Evolutionary conservation across 1,140 invertebrate species (phyloP).

Genomic region (Zaprionus nigranus): DNA sequence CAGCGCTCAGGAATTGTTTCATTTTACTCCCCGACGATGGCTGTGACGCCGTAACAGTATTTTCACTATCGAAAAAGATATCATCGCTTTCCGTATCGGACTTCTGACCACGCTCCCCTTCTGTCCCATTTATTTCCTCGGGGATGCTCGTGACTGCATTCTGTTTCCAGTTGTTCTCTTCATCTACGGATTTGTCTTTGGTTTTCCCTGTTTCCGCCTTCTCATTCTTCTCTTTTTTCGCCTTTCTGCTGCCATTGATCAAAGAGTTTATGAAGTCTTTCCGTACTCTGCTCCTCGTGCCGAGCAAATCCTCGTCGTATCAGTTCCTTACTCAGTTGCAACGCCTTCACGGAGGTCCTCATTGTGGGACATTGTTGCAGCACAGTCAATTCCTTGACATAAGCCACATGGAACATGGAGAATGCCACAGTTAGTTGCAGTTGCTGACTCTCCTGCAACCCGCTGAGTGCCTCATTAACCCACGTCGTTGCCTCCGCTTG

Average conservation of each 20-base stretch:
- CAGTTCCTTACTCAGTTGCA: conserved; percentile 39
- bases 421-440: conserved; percentile 49
- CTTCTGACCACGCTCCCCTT: too few relatives aligned
- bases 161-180: neutral
- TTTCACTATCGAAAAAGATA: neutral
- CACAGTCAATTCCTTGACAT: conserved; percentile 42
- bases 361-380: conserved; percentile 50
- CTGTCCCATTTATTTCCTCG: neutral
- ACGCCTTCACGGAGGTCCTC: conserved; percentile 31
- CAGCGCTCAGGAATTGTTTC: neutral
- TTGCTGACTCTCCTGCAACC: conserved; percentile 15
- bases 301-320: conserved; percentile 12
- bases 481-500: conserved; percentile 14
- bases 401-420: conserved; percentile 31
- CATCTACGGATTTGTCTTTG: neutral
- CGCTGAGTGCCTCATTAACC: conserved; percentile 11
- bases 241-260: neutral
- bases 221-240: conserved; percentile 7
- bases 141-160: neutral
- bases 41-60: neutral
- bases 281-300: neutral
- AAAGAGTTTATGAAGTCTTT: neutral
- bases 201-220: neutral
- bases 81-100: neutral
- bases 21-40: neutral